A percentile compares a stretch with the other conserved stretches of the same genome.
phyloP scores from a whole-genome alignment of 30 jellyfish, hydroid and myxozoan genomes.

The Aurelia sp. region DNA sequence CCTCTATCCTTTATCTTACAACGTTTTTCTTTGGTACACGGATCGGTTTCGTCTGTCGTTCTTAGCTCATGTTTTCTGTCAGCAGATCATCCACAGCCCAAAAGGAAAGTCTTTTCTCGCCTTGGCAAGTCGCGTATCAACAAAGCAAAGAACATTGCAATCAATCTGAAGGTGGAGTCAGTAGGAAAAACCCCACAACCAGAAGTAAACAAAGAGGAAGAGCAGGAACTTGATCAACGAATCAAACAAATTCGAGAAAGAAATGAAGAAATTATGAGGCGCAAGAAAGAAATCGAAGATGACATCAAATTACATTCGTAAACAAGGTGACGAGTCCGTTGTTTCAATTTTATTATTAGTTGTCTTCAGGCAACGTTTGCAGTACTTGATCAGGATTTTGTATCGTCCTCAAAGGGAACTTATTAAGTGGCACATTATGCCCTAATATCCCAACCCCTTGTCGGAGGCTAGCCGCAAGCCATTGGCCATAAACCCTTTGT shows the following conservation, averaged over 20 bases:
- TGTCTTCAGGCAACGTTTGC: no score
- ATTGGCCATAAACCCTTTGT: no score
- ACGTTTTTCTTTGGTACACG: no score
- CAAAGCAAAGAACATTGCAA: conserved; percentile 51
- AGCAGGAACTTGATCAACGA: conserved; percentile 52
- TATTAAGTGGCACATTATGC: no score
- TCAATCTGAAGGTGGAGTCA: conserved; percentile 38
- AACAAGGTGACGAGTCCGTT: no score
- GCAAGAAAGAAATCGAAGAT: conserved; percentile 62
- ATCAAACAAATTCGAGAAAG: conserved; percentile 34
- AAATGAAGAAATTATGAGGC: conserved; percentile 47
- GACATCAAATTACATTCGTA: conserved; percentile 47
- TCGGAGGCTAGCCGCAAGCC: no score
- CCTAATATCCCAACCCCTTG: no score
- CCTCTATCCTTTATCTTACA: no score
- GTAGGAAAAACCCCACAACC: not conserved
- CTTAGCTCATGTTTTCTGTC: not conserved
- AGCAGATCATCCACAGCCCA: conserved; percentile 19
- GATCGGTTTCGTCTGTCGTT: no score
- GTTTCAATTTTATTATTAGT: no score
- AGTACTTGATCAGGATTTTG: no score
- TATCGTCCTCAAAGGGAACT: no score
- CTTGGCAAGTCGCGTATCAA: conserved; percentile 27
- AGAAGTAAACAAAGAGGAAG: conserved; percentile 34
- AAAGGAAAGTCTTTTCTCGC: conserved; percentile 59